A percentile compares a stretch with the other conserved stretches of the same genome.
phyloP scores from a whole-genome alignment of 1,140 invertebrate genomes.

The Eueides isabella region DNA sequence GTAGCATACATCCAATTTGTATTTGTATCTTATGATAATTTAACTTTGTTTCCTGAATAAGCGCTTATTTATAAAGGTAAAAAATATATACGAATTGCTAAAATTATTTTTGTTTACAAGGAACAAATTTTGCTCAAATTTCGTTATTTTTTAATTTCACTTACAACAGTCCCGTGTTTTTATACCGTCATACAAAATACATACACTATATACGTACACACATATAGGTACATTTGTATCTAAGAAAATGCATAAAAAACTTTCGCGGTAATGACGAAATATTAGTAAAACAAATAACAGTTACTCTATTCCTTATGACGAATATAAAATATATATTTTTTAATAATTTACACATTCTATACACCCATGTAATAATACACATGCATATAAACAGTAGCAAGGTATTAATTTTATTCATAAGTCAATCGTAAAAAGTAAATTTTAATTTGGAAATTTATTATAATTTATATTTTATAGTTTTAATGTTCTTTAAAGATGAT shows the following conservation, averaged over 20 bases:
- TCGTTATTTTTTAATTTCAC: no score
- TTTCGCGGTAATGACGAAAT: not conserved
- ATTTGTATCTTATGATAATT: not conserved
- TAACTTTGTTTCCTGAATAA: not conserved
- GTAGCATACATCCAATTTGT: not conserved
- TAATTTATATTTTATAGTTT: not conserved
- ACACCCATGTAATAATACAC: no score
- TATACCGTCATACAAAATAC: no score
- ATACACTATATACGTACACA: no score
- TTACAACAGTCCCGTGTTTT: no score
- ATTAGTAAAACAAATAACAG: no score
- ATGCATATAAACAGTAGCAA: no score
- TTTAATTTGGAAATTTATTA: not conserved
- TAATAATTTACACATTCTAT: not conserved
- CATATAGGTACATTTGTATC: no score
- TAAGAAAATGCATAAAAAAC: no score
- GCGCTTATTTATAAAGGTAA: no score
- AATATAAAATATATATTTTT: not conserved
- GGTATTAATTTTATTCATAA: not conserved
- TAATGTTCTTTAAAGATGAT: not conserved
- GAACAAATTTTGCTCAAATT: no score
- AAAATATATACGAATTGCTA: no score
- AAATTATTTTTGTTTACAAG: not conserved
- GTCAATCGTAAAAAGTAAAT: not conserved
- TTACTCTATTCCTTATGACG: not conserved